Conservation (phyloP, 2,888 invertebrate species). For the Sclerodermus sp. region DNA sequence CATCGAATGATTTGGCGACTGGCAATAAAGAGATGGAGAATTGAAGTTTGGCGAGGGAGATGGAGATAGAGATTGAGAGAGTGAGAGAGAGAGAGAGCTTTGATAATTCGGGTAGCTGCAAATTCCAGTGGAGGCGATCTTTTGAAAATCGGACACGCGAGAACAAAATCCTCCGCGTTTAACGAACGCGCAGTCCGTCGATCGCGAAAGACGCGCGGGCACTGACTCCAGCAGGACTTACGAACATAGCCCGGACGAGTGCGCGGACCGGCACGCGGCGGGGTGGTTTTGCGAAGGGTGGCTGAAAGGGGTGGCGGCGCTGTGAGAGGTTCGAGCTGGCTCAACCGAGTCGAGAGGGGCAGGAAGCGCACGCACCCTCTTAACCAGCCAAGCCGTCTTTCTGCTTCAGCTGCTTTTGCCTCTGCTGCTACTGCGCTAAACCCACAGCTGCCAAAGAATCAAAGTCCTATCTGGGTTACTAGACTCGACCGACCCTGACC, state of each 20-base stretch:
- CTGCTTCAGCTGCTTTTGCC: no score
- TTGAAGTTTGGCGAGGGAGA: no score
- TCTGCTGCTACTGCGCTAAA: no score
- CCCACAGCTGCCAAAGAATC: constrained; percentile 4
- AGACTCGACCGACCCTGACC: constrained; percentile 21
- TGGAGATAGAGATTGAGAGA: no score
- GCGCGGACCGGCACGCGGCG: constrained; percentile 34
- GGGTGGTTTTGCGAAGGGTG: constrained; percentile 22
- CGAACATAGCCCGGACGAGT: constrained; percentile 38
- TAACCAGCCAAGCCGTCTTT: constrained; percentile 8
- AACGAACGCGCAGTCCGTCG: constrained; percentile 47
- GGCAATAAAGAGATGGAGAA: no score
- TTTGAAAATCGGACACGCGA: constrained; percentile 20
- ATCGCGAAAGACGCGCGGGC: constrained; percentile 56
- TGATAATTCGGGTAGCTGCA: no score
- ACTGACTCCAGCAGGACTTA: constrained; percentile 49
- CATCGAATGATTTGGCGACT: no score
- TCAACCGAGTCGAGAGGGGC: constrained; percentile 19
- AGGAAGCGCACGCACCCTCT: constrained; percentile 19
- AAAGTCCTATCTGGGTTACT: constrained; percentile 35
- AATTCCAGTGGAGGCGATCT: no score
- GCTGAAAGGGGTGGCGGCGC: background rate
- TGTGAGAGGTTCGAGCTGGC: background rate
- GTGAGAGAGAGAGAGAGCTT: no score
- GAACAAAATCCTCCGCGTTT: constrained; percentile 26